Evolutionary conservation across 2,113 vertebrate genomes (phyloP), one percentile per base, ranked within the genome.

Genomic region (Aptenodytes forsteri): DNA sequence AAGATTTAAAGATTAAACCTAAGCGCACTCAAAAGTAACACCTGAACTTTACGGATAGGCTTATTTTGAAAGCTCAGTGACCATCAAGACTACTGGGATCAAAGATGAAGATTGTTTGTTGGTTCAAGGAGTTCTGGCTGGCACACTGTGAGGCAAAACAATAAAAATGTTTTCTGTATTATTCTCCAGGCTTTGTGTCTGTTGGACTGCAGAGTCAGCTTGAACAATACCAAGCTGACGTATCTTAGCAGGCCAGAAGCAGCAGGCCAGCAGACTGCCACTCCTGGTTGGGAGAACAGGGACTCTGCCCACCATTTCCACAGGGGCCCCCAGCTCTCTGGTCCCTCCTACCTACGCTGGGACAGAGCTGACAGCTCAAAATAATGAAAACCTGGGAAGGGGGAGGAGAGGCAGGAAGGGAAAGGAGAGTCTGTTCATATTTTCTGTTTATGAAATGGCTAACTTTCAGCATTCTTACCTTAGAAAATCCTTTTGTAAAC

Each of bases 41-140:
- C 42, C 38, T 49, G 32, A 93, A 83, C 55, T 89, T 94, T 58
- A 82, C 9, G 49, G 44, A 62, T 55, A 92, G 22, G 55, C 32
- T 89, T 94, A 70, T 89, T 95, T 90, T 84, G 59, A 93, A 89
- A 95, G 64, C 18, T 71, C 64, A 52, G 32, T 56, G 44, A 76
- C 77, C 23, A 84, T 55, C 32, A 93, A 47, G 52, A 64, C 52
- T 81, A 76, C 34, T 19, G 42, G 19, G 72, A 91, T 61, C 21
- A 49, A 71, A 86, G 72, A 83, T 27, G 46, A 83, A 56, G 16
- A 76, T 0, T 66, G 66, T 23, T 78, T 87, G 52, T 50, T 73
- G 50, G 65, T 62, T 94, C 77, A 89, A 79, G 55, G 29, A 93
- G 42, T 82, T 89, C 20, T 76, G 66, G 49, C 47, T 86, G 56